Conservation (phyloP, 1,140 invertebrate species). For the Babylonia areolata region DNA sequence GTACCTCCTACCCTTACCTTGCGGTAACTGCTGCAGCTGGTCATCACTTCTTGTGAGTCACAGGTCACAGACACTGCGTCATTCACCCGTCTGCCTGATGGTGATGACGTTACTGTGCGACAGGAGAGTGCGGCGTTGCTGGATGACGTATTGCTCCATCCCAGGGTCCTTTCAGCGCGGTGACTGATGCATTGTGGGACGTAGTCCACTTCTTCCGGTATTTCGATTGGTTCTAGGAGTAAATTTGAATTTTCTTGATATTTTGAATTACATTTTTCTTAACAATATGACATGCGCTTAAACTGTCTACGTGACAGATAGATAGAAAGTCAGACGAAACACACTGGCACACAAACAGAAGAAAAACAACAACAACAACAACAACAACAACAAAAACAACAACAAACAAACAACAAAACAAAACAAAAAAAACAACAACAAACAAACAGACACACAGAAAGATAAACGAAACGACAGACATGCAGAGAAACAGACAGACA, state of each 20-base stretch:
- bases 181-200: conserved; percentile 27
- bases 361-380: no score
- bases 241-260: background rate
- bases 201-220: background rate
- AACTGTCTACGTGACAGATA: no score
- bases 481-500: no score
- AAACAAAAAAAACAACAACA: no score
- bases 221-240: background rate
- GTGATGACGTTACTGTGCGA: conserved; percentile 33
- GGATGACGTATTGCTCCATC: background rate
- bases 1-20: conserved; percentile 35
- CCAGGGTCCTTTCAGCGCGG: conserved; percentile 14
- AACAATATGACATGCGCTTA: no score
- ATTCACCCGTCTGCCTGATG: conserved; percentile 37
- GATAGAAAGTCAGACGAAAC: no score
- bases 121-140: conserved; percentile 34
- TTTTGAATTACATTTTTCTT: no score
- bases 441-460: no score
- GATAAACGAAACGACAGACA: no score
- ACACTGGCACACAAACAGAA: no score
- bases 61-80: conserved; percentile 44
- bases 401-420: no score
- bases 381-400: no score
- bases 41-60: conserved; percentile 34
- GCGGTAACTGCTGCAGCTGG: conserved; percentile 47